Conservation (phyloP, 2,113 vertebrate genomes). For the Oenanthe melanoleuca region DNA sequence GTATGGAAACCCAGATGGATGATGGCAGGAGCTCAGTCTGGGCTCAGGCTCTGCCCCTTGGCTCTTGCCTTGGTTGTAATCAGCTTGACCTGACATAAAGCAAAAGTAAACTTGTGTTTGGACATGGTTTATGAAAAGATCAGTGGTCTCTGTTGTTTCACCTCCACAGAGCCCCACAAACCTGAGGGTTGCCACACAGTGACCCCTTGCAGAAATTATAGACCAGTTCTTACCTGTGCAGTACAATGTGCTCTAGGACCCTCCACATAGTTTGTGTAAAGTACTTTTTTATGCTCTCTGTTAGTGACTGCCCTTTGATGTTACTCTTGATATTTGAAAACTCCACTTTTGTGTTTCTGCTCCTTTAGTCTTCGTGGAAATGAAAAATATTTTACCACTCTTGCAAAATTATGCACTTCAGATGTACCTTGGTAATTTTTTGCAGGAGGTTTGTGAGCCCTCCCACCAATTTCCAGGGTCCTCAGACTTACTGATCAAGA, state of each 20-base stretch:
- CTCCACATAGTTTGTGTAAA: background rate
- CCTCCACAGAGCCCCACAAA: background rate
- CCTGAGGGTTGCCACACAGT: accelerated
- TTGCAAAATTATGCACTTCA: background rate
- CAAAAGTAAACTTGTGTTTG: background rate
- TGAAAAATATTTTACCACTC: background rate
- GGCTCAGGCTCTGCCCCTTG: background rate
- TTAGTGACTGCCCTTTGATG: background rate
- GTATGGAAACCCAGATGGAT: background rate
- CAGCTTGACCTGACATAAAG: background rate
- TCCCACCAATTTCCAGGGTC: background rate
- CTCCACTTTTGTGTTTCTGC: background rate
- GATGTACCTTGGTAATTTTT: background rate
- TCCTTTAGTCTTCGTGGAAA: background rate
- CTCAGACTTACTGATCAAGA: background rate
- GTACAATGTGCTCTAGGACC: background rate
- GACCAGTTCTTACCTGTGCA: background rate
- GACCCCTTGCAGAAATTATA: background rate
- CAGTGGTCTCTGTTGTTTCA: background rate
- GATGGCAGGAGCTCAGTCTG: background rate
- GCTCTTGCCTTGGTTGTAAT: background rate
- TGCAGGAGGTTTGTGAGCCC: background rate
- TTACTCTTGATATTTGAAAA: background rate
- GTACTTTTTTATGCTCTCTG: background rate
- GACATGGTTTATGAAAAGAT: background rate